Evolutionary conservation across 2,888 invertebrate genomes (phyloP), one percentile per base, ranked within the genome.

Genomic region (Campoplex capitator): DNA sequence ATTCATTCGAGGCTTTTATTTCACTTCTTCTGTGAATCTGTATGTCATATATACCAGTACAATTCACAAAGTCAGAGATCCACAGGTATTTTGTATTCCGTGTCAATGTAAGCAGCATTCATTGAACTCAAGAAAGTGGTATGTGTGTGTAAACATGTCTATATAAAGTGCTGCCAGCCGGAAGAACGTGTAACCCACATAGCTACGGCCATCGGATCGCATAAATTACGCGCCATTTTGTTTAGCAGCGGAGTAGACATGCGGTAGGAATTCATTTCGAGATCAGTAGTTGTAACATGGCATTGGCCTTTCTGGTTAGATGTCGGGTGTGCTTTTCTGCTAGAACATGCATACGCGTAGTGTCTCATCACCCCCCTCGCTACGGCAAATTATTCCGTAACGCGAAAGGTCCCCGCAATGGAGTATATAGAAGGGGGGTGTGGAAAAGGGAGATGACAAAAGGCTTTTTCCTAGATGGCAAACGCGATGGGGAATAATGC

Each of bases 401-500:
- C 23, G 77, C 48, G 35, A 77, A 67, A 77, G 77, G 35, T 67
- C 67, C 42, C 45, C 67, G 67, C 23, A 38, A 48, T 48, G 65
- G 75, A 38, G 23, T 23, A 23, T 32, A 28, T 42, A 28, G 58
- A 56, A 23, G 42, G 65, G 28, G n/a, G 38, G 23, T 23, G 23
- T 18, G 45, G 4, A n/a, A 56, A 4, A 48, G 18, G 48, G 32
- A 45, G 9, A 76, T 32, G 35, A 23, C 32, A 62, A 62, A 75
- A 11, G 56, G 56, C 35, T 74, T 38, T 28, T 42, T 62, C 28
- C 58, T 45, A 42, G 67, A 81, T 75, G 68, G 45, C 75, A 76
- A 75, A 75, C 56, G 75, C 75, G 68, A 82, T 32, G 75, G 58
- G 48, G 76, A 58, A 35, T 51, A 48, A 35, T 51, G 77, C 51